A percentile compares a stretch with the other conserved stretches of the same genome.
Evolutionary conservation across 2,797 vertebrate species (phyloP).

Genomic region (Holocentrus rufus): DNA sequence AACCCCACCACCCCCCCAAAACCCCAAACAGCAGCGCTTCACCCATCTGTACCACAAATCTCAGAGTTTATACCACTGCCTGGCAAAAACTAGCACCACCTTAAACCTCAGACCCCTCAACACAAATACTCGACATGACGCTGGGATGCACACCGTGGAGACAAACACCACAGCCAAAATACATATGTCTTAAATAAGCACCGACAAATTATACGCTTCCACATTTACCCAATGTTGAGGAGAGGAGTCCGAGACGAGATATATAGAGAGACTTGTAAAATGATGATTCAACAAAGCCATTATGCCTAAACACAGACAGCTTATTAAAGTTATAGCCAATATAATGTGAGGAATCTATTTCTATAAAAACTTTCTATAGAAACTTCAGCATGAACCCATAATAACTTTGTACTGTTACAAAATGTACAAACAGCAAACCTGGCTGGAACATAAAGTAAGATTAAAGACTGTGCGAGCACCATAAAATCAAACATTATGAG

Average conservation of each 20-base stretch:
- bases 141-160: slow-evolving; percentile 67
- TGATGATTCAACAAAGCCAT: slow-evolving; percentile 77
- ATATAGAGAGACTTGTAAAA: slow-evolving; percentile 69
- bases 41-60: slow-evolving; percentile 61
- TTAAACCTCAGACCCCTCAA: slow-evolving; percentile 58
- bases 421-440: slow-evolving; percentile 1
- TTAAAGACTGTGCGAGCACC: background rate
- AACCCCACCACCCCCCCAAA: slow-evolving; percentile 28
- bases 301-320: slow-evolving; percentile 69
- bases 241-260: slow-evolving; percentile 71
- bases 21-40: slow-evolving; percentile 54
- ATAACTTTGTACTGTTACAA: slow-evolving; percentile 1
- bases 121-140: slow-evolving; percentile 60
- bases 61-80: slow-evolving; percentile 55
- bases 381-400: slow-evolving; percentile 16
- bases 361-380: slow-evolving; percentile 34
- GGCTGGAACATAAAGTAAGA: slow-evolving; percentile 16
- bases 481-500: slow-evolving; percentile 20
- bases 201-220: slow-evolving; percentile 79
- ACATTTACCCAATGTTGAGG: slow-evolving; percentile 73
- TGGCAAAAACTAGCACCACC: slow-evolving; percentile 72
- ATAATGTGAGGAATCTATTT: slow-evolving; percentile 51
- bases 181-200: slow-evolving; percentile 83
- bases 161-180: slow-evolving; percentile 75
- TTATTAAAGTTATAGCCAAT: slow-evolving; percentile 59